Base-by-base conservation (phyloP, 2,888 invertebrate genomes). In the Oscheius myriophilus region DNA sequence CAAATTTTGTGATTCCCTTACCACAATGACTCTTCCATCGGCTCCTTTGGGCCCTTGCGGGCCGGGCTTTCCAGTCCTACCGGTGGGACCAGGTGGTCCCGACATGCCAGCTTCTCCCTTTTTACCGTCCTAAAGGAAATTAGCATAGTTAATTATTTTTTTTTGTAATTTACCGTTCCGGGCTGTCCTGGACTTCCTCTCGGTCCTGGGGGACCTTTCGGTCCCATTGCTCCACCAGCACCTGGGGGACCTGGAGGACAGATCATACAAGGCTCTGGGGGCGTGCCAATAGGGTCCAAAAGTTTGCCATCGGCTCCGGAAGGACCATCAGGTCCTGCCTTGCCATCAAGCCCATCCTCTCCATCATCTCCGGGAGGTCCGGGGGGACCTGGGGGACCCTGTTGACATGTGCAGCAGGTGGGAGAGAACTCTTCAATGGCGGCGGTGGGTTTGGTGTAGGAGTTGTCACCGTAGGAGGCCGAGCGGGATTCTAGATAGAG, bases 231-330 rank as follows among this genome's bases (percentile, higher is more conserved):
- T 62, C 80, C 80, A 16, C 54, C 46, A 1, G 59, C 64, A 25
- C 85, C 85, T 9, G 81, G 71, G 12, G 80, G 71, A 14, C 85
- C 85, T 12, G 79, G 75, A 18, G 84, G 84, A 64, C 85, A 85
- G 63, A 86, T 83, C n/a, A 83, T 71, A 62, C 85, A 85, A 3
- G 85, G 84, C 69, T 85, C 85, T 23, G 78, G 75, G 1, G 69
- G 67, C 43, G 53, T 58, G 12, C 78, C 76, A 23, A 78, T 55
- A 21, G 78, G 70, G 45, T 74, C 74, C 1, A 76, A 68, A 14
- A 76, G 65, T 7, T 53, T 59, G 16, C 78, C 78, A 63, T 76
- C 74, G 57, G 68, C 68, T 53, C 78, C 78, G 16, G 70, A 66
- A 25, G 69, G 59, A 11, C 78, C 78, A 52, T 78, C 76, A 6